phyloP scores from a whole-genome alignment of 92 coral and sea anemone genomes.

The Parazoanthus swiftii region DNA sequence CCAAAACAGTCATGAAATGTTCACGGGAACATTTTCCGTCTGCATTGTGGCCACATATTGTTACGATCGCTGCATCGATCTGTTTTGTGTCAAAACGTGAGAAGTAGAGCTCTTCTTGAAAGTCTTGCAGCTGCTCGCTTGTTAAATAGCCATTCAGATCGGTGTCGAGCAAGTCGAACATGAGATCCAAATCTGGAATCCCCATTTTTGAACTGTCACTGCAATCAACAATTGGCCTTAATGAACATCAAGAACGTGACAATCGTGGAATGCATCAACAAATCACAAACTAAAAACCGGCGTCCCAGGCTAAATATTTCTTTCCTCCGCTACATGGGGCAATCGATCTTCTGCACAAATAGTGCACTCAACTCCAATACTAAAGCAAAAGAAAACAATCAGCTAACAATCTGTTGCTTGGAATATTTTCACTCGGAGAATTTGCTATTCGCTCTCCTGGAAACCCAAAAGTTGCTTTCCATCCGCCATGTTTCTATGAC shows the following conservation, averaged over 20 bases:
- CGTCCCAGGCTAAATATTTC: background rate
- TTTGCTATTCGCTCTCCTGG: background rate
- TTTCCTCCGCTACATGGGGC: background rate
- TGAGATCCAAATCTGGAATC: slow-evolving; percentile 84
- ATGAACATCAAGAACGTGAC: background rate
- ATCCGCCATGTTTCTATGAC: slow-evolving; percentile 44
- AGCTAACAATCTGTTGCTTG: background rate
- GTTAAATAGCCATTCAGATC: slow-evolving; percentile 75
- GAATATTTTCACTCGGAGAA: background rate
- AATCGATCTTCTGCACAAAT: background rate
- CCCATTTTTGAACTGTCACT: slow-evolving; percentile 70
- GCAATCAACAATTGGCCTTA: background rate
- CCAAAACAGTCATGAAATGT: slow-evolving; percentile 70
- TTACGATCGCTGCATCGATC: slow-evolving; percentile 77
- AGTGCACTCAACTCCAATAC: background rate
- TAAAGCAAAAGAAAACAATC: background rate
- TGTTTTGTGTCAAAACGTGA: slow-evolving; percentile 77
- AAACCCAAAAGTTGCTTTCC: background rate
- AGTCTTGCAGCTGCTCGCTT: slow-evolving; percentile 77
- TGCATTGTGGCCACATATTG: slow-evolving; percentile 81
- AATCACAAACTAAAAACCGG: background rate
- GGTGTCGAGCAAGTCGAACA: slow-evolving; percentile 93
- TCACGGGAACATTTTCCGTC: slow-evolving; percentile 84
- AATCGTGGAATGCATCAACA: slow-evolving; percentile 34
- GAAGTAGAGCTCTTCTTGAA: slow-evolving; percentile 77